Evolutionary conservation across 2,797 vertebrate genomes (phyloP).

Genomic region (Ispidina picta): DNA sequence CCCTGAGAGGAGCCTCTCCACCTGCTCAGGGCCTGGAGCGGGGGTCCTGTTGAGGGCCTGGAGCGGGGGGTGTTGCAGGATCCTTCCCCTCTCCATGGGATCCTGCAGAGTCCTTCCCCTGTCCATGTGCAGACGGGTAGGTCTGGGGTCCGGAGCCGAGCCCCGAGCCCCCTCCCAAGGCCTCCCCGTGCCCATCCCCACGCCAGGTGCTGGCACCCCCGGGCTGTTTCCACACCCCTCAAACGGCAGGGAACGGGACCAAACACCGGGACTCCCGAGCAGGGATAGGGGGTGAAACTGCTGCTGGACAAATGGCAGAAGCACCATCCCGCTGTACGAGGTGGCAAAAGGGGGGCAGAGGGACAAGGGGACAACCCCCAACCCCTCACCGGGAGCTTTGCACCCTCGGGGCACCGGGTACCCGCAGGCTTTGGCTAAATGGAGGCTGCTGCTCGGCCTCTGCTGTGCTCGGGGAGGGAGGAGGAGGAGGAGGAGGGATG

Average conservation of each 20-base stretch:
- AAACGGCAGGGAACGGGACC: not conserved
- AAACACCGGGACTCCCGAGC: too few species aligned
- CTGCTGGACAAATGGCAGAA: not conserved
- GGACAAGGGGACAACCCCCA: too few species aligned
- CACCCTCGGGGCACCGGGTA: too few species aligned
- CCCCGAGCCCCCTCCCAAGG: not conserved
- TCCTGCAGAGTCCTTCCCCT: not conserved
- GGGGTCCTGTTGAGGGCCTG: too few species aligned
- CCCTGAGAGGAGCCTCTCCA: not conserved
- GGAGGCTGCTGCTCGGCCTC: conserved; percentile 32
- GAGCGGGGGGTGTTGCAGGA: too few species aligned
- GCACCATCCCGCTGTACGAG: not conserved
- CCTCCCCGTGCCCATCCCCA: accelerated
- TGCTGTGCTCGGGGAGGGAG: conserved; percentile 15
- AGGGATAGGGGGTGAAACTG: too few species aligned
- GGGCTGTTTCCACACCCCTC: not conserved
- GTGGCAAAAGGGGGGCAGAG: not conserved
- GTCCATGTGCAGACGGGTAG: not conserved
- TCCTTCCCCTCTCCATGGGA: too few species aligned
- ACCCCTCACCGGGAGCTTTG: too few species aligned
- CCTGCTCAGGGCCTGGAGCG: not conserved
- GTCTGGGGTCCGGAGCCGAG: accelerated
- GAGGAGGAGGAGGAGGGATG: conserved; percentile 65
- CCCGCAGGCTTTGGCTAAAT: conserved; percentile 9
- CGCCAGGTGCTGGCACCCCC: not conserved